Evolutionary conservation across 2,888 invertebrate genomes (phyloP).

Genomic region (Megaustenia siamemsis): DNA sequence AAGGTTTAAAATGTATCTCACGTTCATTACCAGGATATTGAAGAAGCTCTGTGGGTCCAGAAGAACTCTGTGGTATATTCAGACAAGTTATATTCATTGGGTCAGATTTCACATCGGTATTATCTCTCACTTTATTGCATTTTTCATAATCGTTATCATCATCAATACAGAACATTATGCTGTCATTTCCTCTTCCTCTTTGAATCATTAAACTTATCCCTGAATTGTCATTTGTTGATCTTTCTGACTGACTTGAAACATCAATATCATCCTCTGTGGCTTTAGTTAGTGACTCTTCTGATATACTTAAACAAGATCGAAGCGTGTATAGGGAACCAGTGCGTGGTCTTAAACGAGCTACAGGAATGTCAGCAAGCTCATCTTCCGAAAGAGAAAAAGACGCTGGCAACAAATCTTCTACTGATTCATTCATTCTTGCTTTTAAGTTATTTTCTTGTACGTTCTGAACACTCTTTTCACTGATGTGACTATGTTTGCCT

Average conservation of each 20-base stretch:
- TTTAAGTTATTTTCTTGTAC: background rate
- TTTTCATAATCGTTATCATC: background rate
- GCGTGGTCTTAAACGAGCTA: background rate
- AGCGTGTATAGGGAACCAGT: constrained; percentile 45
- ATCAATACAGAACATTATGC: background rate
- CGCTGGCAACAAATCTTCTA: constrained; percentile 3
- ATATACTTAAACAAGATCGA: constrained; percentile 41
- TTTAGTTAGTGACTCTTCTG: constrained; percentile 16
- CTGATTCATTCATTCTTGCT: background rate
- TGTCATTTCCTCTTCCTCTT: background rate
- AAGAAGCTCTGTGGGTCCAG: too few species aligned
- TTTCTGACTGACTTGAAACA: background rate
- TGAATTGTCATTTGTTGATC: background rate
- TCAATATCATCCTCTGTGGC: background rate
- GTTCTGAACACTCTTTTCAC: background rate
- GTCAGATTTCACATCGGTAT: background rate
- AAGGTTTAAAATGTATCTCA: too few species aligned
- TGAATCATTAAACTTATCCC: background rate
- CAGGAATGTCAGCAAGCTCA: constrained; percentile 21
- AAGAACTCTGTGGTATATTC: too few species aligned
- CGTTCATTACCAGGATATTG: too few species aligned
- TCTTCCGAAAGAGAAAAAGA: constrained; percentile 39
- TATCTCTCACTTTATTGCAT: background rate
- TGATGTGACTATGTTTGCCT: constrained; percentile 2
- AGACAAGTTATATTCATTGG: too few species aligned